Conservation (phyloP, 2,797 vertebrate species). For the Crenichthys baileyi region DNA sequence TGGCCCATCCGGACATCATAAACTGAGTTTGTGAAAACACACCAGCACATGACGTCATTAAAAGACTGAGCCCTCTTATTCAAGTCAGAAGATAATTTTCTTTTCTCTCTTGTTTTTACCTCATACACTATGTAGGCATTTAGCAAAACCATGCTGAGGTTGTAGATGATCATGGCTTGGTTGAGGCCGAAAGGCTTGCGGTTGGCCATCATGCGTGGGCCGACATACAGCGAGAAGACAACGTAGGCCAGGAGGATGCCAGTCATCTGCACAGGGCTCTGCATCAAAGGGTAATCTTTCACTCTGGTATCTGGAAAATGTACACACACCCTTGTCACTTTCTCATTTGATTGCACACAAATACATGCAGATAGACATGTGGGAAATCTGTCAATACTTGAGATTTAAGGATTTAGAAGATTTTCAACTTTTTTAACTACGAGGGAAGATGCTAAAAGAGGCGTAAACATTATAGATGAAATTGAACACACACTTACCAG, state of each 20-base stretch:
- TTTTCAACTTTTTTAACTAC: not conserved
- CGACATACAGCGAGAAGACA: slow-evolving; percentile 85
- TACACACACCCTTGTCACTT: slow-evolving; percentile 7
- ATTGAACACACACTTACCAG: slow-evolving; percentile 78
- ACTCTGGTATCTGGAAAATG: slow-evolving; percentile 85
- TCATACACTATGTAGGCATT: slow-evolving; percentile 94
- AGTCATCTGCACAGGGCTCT: slow-evolving; percentile 86
- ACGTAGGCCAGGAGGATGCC: slow-evolving; percentile 87
- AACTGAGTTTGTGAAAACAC: slow-evolving; percentile 79
- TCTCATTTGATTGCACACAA: not conserved
- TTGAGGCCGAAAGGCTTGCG: slow-evolving; percentile 91
- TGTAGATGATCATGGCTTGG: slow-evolving; percentile 91
- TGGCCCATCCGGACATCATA: slow-evolving; percentile 94
- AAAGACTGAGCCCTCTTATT: not conserved
- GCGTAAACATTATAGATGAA: not conserved
- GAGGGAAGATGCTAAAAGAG: not conserved
- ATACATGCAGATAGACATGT: not conserved
- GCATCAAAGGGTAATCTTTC: slow-evolving; percentile 89
- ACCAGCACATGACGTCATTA: slow-evolving; percentile 10
- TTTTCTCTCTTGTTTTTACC: slow-evolving; percentile 75
- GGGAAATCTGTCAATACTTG: not conserved
- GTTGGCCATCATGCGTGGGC: slow-evolving; percentile 93
- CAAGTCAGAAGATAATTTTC: not conserved
- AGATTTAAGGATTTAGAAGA: not conserved
- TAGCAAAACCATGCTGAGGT: slow-evolving; percentile 89